These are phyloP conservation scores for Amyelois transitella DNA, from an alignment of 1,140 invertebrate genomes.

Conservation along the genomic window DNA sequence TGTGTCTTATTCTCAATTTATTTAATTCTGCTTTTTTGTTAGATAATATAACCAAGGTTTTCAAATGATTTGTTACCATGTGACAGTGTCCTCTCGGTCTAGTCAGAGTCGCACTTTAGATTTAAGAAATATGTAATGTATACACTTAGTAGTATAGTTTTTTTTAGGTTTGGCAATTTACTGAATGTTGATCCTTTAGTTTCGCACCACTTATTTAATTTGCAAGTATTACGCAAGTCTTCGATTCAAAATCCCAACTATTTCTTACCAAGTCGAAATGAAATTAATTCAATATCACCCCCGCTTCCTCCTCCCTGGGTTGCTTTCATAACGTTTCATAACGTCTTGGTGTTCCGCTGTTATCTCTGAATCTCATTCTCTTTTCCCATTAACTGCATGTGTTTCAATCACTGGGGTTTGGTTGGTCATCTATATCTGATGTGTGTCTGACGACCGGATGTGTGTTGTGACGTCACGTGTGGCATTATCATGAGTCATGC, in stretches of 20 bases:
- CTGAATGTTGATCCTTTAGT: too few relatives aligned
- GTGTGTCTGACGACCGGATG: conserved; percentile 10
- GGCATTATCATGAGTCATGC: too few relatives aligned
- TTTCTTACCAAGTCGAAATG: too few relatives aligned
- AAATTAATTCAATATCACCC: conserved; percentile 38
- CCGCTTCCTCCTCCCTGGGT: conserved; percentile 49
- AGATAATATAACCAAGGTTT: background rate
- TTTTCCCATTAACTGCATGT: conserved; percentile 50
- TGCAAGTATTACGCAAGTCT: too few relatives aligned
- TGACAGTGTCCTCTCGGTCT: background rate
- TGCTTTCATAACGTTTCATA: conserved; percentile 52
- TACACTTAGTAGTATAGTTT: background rate
- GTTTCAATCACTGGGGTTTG: conserved; percentile 40
- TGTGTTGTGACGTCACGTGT: conserved; percentile 7
- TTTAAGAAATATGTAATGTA: background rate
- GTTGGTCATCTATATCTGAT: conserved; percentile 21
- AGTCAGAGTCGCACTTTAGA: background rate
- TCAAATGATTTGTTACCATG: background rate
- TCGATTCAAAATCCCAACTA: too few relatives aligned
- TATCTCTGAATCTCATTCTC: conserved; percentile 36
- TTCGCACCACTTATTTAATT: too few relatives aligned
- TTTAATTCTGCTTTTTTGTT: background rate
- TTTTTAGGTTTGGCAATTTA: background rate
- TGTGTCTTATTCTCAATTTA: too few relatives aligned
- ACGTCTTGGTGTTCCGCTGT: conserved; percentile 53